Percentiles rank a stretch among this genome's conserved stretches.
Conservation (phyloP, 2,797 vertebrate genomes). For the Pitangus sulphuratus region DNA sequence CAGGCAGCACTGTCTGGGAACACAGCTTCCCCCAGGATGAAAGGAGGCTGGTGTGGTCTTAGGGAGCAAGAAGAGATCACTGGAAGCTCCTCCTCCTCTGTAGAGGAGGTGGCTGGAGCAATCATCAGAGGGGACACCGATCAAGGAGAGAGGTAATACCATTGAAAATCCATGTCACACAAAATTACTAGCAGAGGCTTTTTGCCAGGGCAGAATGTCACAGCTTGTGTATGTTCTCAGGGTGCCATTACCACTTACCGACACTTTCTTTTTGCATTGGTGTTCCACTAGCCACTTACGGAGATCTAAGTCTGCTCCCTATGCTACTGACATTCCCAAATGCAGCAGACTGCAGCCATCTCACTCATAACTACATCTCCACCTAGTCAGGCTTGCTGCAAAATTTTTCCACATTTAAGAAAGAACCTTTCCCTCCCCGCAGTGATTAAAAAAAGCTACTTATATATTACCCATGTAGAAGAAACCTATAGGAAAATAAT, state of each 20-base stretch:
- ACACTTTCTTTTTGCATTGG: neutral
- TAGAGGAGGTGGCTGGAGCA: neutral
- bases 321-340: neutral
- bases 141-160: constrained; percentile 14
- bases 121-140: neutral
- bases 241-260: neutral
- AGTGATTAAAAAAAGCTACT: constrained; percentile 30
- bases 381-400: constrained; percentile 32
- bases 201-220: constrained; percentile 17
- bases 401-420: constrained; percentile 33
- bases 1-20: neutral
- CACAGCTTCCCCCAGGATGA: neutral
- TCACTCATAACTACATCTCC: constrained; percentile 33
- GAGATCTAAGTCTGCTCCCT: constrained; percentile 16
- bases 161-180: neutral
- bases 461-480: constrained; percentile 59
- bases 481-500: constrained; percentile 29
- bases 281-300: neutral
- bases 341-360: constrained; percentile 15
- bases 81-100: constrained; percentile 21
- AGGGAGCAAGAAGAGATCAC: neutral
- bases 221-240: neutral
- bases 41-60: neutral
- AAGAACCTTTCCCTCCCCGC: neutral
- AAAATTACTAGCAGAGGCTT: neutral